Evolutionary conservation across 2,888 invertebrate genomes (phyloP).

Genomic region (Caenorhabditis sp.): DNA sequence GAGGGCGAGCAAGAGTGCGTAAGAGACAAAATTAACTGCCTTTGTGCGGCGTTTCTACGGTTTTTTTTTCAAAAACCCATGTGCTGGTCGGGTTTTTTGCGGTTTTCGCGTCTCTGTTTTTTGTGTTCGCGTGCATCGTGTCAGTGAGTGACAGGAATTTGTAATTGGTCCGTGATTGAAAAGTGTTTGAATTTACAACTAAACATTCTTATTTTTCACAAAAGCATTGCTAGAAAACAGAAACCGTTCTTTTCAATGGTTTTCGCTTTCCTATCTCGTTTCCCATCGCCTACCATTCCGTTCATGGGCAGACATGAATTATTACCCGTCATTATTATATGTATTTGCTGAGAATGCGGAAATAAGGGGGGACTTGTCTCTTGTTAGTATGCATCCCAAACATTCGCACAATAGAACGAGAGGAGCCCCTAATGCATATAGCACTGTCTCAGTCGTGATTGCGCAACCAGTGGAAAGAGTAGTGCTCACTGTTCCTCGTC

Average conservation of each 20-base stretch:
- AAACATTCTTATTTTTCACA: no score
- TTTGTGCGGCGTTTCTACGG: slow-evolving; percentile 25
- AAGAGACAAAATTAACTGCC: slow-evolving; percentile 24
- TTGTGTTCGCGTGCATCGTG: not conserved
- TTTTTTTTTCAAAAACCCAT: slow-evolving; percentile 12
- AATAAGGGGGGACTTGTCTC: not conserved
- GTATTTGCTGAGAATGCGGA: slow-evolving; percentile 42
- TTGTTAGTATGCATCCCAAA: slow-evolving; percentile 25
- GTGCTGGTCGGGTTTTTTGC: not conserved
- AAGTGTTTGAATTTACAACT: no score
- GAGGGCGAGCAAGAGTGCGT: slow-evolving; percentile 39
- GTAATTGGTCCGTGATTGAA: no score
- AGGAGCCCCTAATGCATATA: slow-evolving; percentile 40
- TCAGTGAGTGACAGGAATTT: not conserved
- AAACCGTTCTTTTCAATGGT: not conserved
- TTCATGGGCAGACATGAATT: slow-evolving; percentile 23
- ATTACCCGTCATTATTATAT: slow-evolving; percentile 54
- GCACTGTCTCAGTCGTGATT: slow-evolving; percentile 25
- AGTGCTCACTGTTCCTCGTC: not conserved
- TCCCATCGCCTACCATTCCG: not conserved
- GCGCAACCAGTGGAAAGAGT: slow-evolving; percentile 19
- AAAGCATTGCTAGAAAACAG: no score
- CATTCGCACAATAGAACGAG: slow-evolving; percentile 32
- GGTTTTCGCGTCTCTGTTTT: not conserved
- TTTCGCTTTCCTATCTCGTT: not conserved